Conservation (phyloP, 2,797 vertebrate species). For the Melanotaenia boesemani region DNA sequence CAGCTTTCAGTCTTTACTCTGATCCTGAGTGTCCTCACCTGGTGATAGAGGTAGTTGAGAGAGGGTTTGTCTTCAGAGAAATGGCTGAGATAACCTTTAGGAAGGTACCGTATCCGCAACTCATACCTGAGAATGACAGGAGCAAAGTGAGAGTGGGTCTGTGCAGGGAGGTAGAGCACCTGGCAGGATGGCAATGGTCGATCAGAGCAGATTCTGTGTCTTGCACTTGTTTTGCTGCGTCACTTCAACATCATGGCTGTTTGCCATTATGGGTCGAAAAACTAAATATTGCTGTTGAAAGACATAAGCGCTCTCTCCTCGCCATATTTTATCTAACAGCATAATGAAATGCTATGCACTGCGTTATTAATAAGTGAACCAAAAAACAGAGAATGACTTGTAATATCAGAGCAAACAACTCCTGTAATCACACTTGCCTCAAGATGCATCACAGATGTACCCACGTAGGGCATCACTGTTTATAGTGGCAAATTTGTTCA, state of each 20-base stretch:
- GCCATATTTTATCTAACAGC: slow-evolving; percentile 6
- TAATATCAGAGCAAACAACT: slow-evolving; percentile 33
- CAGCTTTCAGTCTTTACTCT: background rate
- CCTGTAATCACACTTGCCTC: slow-evolving; percentile 39
- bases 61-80: slow-evolving; percentile 98
- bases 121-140: slow-evolving; percentile 89
- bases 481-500: slow-evolving; percentile 48
- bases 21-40: slow-evolving; percentile 82
- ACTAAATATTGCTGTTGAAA: slow-evolving; percentile 16
- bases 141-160: background rate
- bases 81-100: slow-evolving; percentile 97
- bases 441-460: slow-evolving; percentile 30
- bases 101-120: slow-evolving; percentile 95
- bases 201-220: slow-evolving; percentile 5
- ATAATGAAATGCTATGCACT: slow-evolving; percentile 6
- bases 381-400: slow-evolving; percentile 27
- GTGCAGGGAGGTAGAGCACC: background rate
- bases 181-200: background rate
- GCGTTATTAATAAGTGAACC: slow-evolving; percentile 36
- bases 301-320: slow-evolving; percentile 14
- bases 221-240: slow-evolving; percentile 13
- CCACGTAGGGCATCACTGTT: slow-evolving; percentile 47
- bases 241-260: slow-evolving; percentile 15
- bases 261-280: slow-evolving; percentile 23
- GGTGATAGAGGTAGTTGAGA: slow-evolving; percentile 99